A percentile compares a stretch with the other conserved stretches of the same genome.
Evolutionary conservation across 2,797 vertebrate genomes (phyloP).

Genomic region (Syngnathus rostellatus): DNA sequence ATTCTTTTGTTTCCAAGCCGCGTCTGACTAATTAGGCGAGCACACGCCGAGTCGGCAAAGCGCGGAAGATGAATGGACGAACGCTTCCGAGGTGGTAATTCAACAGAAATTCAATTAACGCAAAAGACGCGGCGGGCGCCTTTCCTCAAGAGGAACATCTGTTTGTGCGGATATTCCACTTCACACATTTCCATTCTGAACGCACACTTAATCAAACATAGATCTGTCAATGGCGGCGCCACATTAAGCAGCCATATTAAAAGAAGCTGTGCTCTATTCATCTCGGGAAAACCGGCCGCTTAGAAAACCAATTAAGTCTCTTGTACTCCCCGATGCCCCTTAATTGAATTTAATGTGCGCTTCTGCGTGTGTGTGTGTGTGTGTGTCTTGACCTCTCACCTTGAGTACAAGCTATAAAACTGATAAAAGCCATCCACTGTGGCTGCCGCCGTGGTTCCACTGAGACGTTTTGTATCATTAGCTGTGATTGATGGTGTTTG

Average conservation of each 20-base stretch:
- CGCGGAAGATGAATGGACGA: slow-evolving; percentile 66
- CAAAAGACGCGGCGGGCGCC: slow-evolving; percentile 22
- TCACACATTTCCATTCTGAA: not conserved
- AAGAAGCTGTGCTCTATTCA: slow-evolving; percentile 66
- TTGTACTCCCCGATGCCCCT: slow-evolving; percentile 67
- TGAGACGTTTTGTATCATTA: slow-evolving; percentile 46
- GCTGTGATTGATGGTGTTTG: slow-evolving; percentile 67
- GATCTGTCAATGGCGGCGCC: slow-evolving; percentile 58
- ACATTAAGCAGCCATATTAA: slow-evolving; percentile 72
- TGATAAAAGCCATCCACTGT: slow-evolving; percentile 21
- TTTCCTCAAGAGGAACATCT: slow-evolving; percentile 8
- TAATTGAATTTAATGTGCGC: slow-evolving; percentile 67
- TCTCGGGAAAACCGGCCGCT: slow-evolving; percentile 65
- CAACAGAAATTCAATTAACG: slow-evolving; percentile 70
- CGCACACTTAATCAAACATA: slow-evolving; percentile 46
- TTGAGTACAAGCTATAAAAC: slow-evolving; percentile 37
- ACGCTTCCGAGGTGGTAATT: slow-evolving; percentile 71
- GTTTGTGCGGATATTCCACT: slow-evolving; percentile 21
- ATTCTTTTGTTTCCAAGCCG: slow-evolving; percentile 54
- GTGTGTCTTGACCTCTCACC: slow-evolving; percentile 17
- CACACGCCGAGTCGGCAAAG: slow-evolving; percentile 40
- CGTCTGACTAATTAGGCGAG: slow-evolving; percentile 56
- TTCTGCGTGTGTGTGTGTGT: slow-evolving; percentile 15
- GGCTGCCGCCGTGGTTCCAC: slow-evolving; percentile 28
- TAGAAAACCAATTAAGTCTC: slow-evolving; percentile 75